phyloP scores from a whole-genome alignment of 2,113 vertebrate genomes.

The Cyprinodon brontotheroides region DNA sequence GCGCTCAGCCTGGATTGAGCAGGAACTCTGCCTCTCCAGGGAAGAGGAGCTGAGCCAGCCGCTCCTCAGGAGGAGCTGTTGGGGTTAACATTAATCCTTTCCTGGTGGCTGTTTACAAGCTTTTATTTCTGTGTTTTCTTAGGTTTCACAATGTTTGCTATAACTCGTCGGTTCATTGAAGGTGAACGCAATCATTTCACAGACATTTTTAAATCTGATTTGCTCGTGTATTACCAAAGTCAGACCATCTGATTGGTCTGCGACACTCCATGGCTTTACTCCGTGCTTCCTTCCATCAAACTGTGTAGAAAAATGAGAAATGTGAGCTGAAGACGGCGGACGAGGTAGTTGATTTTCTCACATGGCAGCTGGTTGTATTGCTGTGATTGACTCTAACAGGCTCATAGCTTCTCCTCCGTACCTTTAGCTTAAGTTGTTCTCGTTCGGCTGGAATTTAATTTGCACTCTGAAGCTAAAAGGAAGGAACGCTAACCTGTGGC shows the following conservation, averaged over 20 bases:
- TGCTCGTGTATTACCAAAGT: slow-evolving; percentile 29
- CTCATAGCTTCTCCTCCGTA: background rate
- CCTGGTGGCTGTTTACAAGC: slow-evolving; percentile 24
- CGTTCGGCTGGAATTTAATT: background rate
- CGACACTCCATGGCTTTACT: background rate
- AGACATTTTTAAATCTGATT: slow-evolving; percentile 1
- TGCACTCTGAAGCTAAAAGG: background rate
- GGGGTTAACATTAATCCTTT: slow-evolving; percentile 13
- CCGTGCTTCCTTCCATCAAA: background rate
- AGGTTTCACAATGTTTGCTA: slow-evolving; percentile 49
- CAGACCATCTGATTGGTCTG: background rate
- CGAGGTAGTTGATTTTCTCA: background rate
- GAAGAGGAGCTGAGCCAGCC: slow-evolving; percentile 1
- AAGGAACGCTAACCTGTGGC: background rate
- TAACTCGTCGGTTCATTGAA: slow-evolving; percentile 27
- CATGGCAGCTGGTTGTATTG: background rate
- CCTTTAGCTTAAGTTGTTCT: background rate
- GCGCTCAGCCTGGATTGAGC: background rate
- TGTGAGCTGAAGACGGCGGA: background rate
- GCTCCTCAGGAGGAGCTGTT: background rate
- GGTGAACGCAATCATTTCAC: background rate
- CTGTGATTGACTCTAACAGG: background rate
- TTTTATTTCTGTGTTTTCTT: slow-evolving; percentile 22
- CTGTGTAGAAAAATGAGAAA: background rate
- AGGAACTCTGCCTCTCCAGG: slow-evolving; percentile 5